Evolutionary conservation across 2,888 invertebrate genomes (phyloP), one percentile per base, ranked within the genome.

Genomic region (Leptogaster cylindrica): DNA sequence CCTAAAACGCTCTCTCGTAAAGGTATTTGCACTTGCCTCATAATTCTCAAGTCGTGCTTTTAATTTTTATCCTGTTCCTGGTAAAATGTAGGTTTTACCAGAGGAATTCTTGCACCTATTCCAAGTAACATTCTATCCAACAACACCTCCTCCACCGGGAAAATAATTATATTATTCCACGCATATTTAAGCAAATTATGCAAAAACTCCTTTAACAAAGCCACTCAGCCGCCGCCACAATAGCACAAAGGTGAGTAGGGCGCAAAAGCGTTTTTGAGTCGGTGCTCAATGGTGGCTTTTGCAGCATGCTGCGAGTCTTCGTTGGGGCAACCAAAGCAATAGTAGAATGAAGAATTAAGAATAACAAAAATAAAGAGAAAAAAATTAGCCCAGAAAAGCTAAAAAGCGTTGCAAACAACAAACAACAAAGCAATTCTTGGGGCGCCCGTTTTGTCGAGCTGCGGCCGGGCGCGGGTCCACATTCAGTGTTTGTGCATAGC

Each of bases 131-230:
- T 55, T 55, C 36, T 55, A 10, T 39, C 31, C n/a, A 12, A 20
- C 20, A 55, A 55, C 55, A 36, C 55, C 39, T 14, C 20, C 36
- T 23, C 20, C 33, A 36, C 25, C 20, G 46, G 12, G 28, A n/a
- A 39, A 55, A 55, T 36, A 55, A 55, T 55, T 55, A 55, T 39
- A 55, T 55, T 55, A 55, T 55, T 55, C 23, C 39, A 39, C 36
- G 55, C 55, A 55, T 55, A 55, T 55, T 55, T 36, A 39, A 55
- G 36, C 55, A 55, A 55, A 55, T 55, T 55, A 55, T 55, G 55
- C 55, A 55, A 55, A 55, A 55, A 36, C 23, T 55, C 23, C n/a
- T n/a, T 39, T 39, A 36, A 55, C 55, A 55, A 55, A 55, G 55
- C 39, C 33, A 31, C 55, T 36, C 36, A 23, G 36, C 36, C 36